These are phyloP conservation scores for Caradrina kadenii DNA, from an alignment of 2,888 invertebrate genomes.

Conservation along the genomic window DNA sequence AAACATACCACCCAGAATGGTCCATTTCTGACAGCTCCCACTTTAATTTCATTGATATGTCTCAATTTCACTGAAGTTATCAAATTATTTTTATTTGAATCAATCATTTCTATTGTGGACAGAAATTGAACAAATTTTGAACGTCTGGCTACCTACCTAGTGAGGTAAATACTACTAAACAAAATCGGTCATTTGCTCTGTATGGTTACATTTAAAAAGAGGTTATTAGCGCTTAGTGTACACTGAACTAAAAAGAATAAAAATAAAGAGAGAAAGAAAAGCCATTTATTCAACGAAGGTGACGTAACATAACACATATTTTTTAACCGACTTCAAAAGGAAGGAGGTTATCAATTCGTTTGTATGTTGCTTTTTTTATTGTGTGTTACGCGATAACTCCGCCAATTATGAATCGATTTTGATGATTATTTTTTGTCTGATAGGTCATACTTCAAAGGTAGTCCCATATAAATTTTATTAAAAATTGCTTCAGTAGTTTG, in stretches of 20 bases:
- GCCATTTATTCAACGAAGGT: too few relatives aligned
- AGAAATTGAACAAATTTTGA: background rate
- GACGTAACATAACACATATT: too few relatives aligned
- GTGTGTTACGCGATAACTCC: too few relatives aligned
- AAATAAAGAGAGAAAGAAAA: too few relatives aligned
- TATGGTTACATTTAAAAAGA: slow-evolving; percentile 3
- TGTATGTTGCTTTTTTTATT: too few relatives aligned
- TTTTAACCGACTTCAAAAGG: too few relatives aligned
- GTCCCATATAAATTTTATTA: too few relatives aligned
- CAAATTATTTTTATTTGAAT: slow-evolving; percentile 22
- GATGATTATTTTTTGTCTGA: too few relatives aligned
- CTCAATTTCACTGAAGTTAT: slow-evolving; percentile 23
- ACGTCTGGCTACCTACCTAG: background rate
- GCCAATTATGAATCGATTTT: too few relatives aligned
- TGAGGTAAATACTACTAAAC: background rate
- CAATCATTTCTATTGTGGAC: background rate
- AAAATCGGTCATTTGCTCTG: background rate
- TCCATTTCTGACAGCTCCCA: slow-evolving; percentile 43
- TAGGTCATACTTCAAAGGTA: too few relatives aligned
- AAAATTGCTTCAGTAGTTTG: too few relatives aligned
- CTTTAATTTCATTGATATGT: slow-evolving; percentile 37
- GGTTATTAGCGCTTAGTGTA: slow-evolving; percentile 9
- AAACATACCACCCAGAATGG: slow-evolving; percentile 50
- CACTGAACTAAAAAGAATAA: slow-evolving; percentile 11
- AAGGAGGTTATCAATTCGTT: too few relatives aligned